phyloP scores from a whole-genome alignment of 2,113 vertebrate species.

The Aptenodytes patagonicus region DNA sequence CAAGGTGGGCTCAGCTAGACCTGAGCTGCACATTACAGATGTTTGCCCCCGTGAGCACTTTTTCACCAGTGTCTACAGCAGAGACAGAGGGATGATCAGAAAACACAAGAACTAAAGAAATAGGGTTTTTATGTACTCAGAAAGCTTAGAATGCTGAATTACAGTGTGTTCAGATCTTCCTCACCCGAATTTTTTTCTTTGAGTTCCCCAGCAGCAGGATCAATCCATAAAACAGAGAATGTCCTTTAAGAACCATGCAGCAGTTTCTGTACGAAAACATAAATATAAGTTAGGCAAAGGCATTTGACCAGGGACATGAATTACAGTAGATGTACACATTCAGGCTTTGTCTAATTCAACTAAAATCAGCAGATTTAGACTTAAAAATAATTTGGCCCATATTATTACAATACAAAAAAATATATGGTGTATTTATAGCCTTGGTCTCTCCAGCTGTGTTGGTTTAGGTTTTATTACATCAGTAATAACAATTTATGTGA shows the following conservation, averaged over 20 bases:
- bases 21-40: background rate
- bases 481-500: constrained; percentile 62
- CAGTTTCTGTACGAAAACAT: background rate
- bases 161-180: background rate
- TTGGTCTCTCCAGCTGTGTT: constrained; percentile 52
- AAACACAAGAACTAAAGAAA: background rate
- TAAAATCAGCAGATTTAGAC: constrained; percentile 17
- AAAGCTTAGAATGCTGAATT: background rate
- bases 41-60: background rate
- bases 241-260: background rate
- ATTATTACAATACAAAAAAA: constrained; percentile 39
- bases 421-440: constrained; percentile 22
- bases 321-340: background rate
- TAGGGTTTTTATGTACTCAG: rapidly evolving
- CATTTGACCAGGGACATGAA: background rate
- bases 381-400: constrained; percentile 3
- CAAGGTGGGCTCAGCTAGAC: background rate
- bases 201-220: background rate
- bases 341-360: background rate
- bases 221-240: background rate
- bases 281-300: background rate
- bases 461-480: constrained; percentile 58
- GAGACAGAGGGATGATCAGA: background rate
- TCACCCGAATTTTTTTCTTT: background rate
- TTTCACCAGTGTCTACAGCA: background rate